Evolutionary conservation across 1,140 invertebrate species (phyloP), one percentile per base, ranked within the genome.

Genomic region (Neodiprion lecontei): DNA sequence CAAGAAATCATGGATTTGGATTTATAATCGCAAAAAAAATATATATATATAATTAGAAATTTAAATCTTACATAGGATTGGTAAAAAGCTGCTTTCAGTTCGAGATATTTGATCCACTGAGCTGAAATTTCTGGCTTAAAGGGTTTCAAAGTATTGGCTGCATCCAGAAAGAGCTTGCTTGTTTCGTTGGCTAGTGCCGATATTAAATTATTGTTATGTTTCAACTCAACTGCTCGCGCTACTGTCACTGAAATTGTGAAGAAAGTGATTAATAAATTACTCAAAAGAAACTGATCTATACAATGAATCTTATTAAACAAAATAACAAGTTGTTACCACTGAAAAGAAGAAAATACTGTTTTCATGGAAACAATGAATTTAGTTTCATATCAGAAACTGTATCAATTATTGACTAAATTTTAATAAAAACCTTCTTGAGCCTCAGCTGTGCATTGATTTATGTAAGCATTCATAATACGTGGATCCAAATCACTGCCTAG

Each of bases 21-120:
- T 40, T 40, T 8, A 69, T 74, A 50, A 65, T 53, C 23, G 23
- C 47, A 40, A 12, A 72, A 9, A n/a, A 28, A 68, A n/a, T 76
- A n/a, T 49, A 69, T 74, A n/a, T 76, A n/a, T 49, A 69, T 68
- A 69, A 74, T 17, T 1, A 75, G 5, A 49, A 0, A 49, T 72
- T 17, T 72, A 67, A 72, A 76, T 84, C 91, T 89, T 88, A 93
- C 92, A 86, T 92, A 93, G 53, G 93, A 89, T 73, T 88, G 84
- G 82, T 94, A 94, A 82, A 94, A 92, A 48, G 88, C 85, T 71
- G 89, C 84, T 83, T 94, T 94, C 9, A 94, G 79, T 74, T 92
- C 89, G n/a, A 94, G 89, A 83, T 94, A 94, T 79, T 91, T 91
- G 61, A 87, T 90, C 93, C 93, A 94, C 81, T 94, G 93, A 49